These are phyloP conservation scores for Salvelinus alpinus DNA, from an alignment of 2,113 vertebrate species.

Conservation along the genomic window DNA sequence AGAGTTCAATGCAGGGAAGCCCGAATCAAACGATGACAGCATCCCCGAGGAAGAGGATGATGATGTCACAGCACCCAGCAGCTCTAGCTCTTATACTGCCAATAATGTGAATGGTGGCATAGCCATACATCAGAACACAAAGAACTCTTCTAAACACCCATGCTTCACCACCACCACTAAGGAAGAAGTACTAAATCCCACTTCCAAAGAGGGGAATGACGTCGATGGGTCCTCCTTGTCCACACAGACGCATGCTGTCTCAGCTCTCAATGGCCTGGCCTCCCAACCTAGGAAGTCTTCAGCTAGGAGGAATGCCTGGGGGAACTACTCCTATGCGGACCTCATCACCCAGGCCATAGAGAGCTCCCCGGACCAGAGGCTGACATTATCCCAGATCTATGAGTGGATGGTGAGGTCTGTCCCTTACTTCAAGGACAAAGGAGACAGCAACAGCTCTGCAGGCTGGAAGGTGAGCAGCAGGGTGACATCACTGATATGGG, in stretches of 20 bases:
- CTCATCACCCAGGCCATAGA: slow-evolving; percentile 94
- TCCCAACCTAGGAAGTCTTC: slow-evolving; percentile 88
- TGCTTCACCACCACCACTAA: slow-evolving; percentile 40
- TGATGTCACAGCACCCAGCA: slow-evolving; percentile 70
- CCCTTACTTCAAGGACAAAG: slow-evolving; percentile 99
- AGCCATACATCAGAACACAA: slow-evolving; percentile 13
- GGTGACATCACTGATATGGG: slow-evolving; percentile 5
- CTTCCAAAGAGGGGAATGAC: slow-evolving; percentile 43
- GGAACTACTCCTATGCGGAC: slow-evolving; percentile 96
- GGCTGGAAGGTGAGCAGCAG: slow-evolving; percentile 90
- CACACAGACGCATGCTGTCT: slow-evolving; percentile 49
- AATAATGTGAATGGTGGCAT: no score
- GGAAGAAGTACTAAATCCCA: slow-evolving; percentile 50
- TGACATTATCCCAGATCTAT: slow-evolving; percentile 96
- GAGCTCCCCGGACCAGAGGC: slow-evolving; percentile 91
- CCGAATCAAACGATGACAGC: slow-evolving; percentile 81
- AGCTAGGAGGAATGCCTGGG: slow-evolving; percentile 94
- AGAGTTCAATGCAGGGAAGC: slow-evolving; percentile 83
- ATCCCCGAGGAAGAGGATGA: slow-evolving; percentile 93
- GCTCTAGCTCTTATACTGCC: slow-evolving; percentile 2
- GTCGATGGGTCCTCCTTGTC: slow-evolving; percentile 61
- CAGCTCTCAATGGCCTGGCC: slow-evolving; percentile 64
- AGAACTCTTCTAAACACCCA: slow-evolving; percentile 12
- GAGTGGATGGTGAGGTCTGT: slow-evolving; percentile 98
- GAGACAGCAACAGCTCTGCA: slow-evolving; percentile 96